Base-by-base conservation (phyloP, 2,113 vertebrate genomes). In the Amia ocellicauda region DNA sequence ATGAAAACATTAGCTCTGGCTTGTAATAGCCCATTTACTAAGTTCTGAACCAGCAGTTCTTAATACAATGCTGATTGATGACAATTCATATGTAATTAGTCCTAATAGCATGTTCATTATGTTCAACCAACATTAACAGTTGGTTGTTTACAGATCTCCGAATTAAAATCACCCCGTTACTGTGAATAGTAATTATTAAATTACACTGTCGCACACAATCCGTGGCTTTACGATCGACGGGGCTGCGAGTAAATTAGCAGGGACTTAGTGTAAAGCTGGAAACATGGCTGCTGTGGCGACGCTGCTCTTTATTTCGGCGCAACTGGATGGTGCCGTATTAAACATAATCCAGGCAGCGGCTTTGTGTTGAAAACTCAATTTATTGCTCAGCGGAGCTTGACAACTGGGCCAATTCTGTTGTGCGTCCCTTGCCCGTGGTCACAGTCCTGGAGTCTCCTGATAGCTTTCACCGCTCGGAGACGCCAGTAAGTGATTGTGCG, bases 11-110 rank as follows among this genome's bases (percentile, higher is more conserved):
- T n/a, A n/a, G n/a, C n/a, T n/a, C n/a, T n/a, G n/a, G n/a, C n/a
- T n/a, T n/a, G n/a, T n/a, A n/a, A n/a, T n/a, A n/a, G n/a, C n/a
- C n/a, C n/a, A n/a, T n/a, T 51, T 73, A 47, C 22, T 27, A 5
- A n/a, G 2, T 47, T 62, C 19, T 36, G 49, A 42, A 53, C 40
- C 14, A 16, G 58, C 24, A 22, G 14, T 8, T 23, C 14, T 2
- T 29, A 29, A 36, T 43, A 43, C 20, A 11, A 29, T 49, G 41
- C 43, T 22, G 23, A 10, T 23, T 14, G 49, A 16, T 47, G 26
- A 66, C 49, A 24, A 26, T 41, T 17, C 3, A 19, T 59, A 7
- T 67, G 56, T 69, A 69, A 69, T 73, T 66, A 60, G 41, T 31
- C 24, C 26, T 36, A 20, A 55, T 59, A 22, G 50, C 29, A 66